Base-by-base conservation (phyloP, 2,797 vertebrate species). In the Momotus momota region DNA sequence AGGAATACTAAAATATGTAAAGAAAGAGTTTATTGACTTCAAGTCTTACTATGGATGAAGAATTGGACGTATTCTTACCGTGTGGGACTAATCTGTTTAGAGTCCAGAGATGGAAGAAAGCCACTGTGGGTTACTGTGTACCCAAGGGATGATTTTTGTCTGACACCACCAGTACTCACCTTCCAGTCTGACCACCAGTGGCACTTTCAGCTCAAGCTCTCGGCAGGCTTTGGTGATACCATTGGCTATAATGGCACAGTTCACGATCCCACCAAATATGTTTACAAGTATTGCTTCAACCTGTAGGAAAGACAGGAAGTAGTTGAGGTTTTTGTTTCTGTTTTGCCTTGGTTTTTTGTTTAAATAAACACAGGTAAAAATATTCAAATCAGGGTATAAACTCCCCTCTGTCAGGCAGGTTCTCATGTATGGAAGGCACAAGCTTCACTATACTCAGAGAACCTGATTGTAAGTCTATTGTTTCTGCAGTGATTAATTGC, bases 241-340 rank as follows among this genome's bases (percentile, higher is more conserved):
- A 2, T 99, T 99, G 96, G 99, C 99, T 55, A 99, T 99, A 95
- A 99, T 99, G 96, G 99, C 99, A 93, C 99, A 99, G 97, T 99
- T 99, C 90, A 99, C 99, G 0, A 99, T 99, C 40, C 99, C 99
- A 21, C 99, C 99, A 58, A 99, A 99, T 86, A 99, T 99, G 96
- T 99, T 99, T 17, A 99, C 99, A 33, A 99, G 98, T 94, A 99
- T 99, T 86, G 99, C 99, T 98, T 99, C 99, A 73, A 99, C 99
- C 99, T 99, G 96, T 10, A 82, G 82, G 79, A 72, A 67, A 49
- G n/a, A 84, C n/a, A 58, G 21, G 51, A 66, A 94, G 10, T 19
- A 58, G 41, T 15, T 31, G 29, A 1, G 1, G 5, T 1, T 0
- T 78, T 46, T 31, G 7, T 26, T 16, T 41, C 25, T 21, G 38